phyloP scores from a whole-genome alignment of 2,113 vertebrate species.

The Aldabrachelys gigantea region DNA sequence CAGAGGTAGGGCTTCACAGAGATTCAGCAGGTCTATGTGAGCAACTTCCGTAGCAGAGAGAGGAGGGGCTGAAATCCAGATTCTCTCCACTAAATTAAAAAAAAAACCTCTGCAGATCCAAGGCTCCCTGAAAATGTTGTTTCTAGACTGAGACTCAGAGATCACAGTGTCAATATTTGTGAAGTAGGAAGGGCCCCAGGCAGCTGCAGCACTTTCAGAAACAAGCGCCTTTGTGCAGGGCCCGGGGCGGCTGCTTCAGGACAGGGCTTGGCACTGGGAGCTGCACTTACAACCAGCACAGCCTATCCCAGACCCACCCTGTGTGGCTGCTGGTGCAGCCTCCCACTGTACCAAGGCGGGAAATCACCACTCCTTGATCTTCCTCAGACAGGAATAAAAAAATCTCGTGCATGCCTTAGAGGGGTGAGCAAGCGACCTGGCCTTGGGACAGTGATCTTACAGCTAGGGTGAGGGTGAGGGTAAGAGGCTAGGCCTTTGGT shows the following conservation, averaged over 20 bases:
- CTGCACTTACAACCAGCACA: background rate
- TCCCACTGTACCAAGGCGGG: background rate
- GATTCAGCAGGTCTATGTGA: background rate
- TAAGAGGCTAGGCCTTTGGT: background rate
- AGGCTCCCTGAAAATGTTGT: conserved; percentile 26
- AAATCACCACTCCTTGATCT: background rate
- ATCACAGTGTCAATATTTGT: conserved; percentile 76
- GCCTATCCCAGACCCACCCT: rapidly evolving
- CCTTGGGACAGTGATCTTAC: background rate
- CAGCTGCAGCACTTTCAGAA: conserved; percentile 49
- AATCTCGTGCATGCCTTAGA: background rate
- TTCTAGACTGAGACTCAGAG: background rate
- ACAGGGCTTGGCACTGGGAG: background rate
- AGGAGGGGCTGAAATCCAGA: background rate
- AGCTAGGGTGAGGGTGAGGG: rapidly evolving
- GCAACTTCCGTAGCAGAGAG: background rate
- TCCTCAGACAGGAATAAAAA: background rate
- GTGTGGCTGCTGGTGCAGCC: rapidly evolving
- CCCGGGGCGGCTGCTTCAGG: background rate
- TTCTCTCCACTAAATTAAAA: background rate
- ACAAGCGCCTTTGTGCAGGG: background rate
- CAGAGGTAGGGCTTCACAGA: background rate
- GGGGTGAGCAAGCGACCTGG: rapidly evolving
- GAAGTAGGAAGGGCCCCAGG: conserved; percentile 55
- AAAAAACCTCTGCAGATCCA: background rate